Evolutionary conservation across 2,113 vertebrate genomes (phyloP).

Genomic region (Mustelus asterias): DNA sequence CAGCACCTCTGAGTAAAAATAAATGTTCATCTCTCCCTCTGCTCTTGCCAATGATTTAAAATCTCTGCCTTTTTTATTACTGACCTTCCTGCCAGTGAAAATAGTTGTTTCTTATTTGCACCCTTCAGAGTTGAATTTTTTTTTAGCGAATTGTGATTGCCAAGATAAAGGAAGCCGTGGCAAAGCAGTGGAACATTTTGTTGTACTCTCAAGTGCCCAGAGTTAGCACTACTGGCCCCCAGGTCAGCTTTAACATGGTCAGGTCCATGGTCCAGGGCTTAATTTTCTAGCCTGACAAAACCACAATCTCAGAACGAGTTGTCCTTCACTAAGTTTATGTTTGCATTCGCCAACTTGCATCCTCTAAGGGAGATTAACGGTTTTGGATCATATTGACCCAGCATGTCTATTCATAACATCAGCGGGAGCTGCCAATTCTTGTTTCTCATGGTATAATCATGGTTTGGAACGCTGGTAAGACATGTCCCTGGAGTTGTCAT

Average conservation of each 20-base stretch:
- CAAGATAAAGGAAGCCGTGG: neutral
- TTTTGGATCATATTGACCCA: neutral
- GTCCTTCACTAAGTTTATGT: neutral
- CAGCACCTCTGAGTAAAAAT: neutral
- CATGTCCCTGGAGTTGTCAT: neutral
- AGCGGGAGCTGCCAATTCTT: neutral
- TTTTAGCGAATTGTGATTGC: neutral
- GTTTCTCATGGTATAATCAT: neutral
- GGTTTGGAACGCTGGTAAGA: neutral
- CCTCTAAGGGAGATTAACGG: neutral
- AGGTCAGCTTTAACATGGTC: neutral
- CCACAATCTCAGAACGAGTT: neutral
- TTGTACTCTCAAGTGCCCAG: neutral
- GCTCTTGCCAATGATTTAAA: neutral
- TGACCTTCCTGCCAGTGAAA: neutral
- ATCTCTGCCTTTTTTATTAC: neutral
- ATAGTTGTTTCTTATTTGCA: neutral
- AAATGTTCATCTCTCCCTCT: neutral
- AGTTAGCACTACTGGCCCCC: too few species aligned
- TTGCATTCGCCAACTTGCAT: neutral
- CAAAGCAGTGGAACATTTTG: neutral
- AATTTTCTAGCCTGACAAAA: neutral
- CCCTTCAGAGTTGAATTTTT: neutral
- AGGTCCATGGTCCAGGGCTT: neutral
- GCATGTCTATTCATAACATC: neutral